Percentiles rank a stretch among this genome's conserved stretches.
phyloP scores from a whole-genome alignment of 2,797 vertebrate species.

The Darevskia nairensis region DNA sequence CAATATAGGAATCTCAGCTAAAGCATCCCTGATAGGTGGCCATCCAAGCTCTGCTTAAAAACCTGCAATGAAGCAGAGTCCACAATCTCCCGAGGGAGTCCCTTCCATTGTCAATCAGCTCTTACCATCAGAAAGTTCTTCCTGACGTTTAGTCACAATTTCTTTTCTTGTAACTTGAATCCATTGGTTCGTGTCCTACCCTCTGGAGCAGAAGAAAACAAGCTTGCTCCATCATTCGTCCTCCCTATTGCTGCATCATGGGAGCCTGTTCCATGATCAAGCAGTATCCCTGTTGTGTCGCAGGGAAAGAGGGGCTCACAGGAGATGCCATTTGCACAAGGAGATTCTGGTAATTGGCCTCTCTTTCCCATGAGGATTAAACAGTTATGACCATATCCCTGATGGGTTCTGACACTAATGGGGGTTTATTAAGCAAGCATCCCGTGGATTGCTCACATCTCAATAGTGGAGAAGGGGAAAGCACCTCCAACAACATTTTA shows the following conservation, averaged over 20 bases:
- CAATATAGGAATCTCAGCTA: too few relatives aligned
- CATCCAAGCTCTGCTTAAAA: too few relatives aligned
- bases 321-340: neutral
- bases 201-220: too few relatives aligned
- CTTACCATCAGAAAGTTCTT: too few relatives aligned
- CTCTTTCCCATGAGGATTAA: slow-evolving; percentile 9
- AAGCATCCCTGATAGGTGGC: too few relatives aligned
- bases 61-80: too few relatives aligned
- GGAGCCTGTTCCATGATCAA: neutral
- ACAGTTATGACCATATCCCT: neutral
- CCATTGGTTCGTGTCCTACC: too few relatives aligned
- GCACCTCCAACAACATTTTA: neutral
- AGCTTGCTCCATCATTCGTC: too few relatives aligned
- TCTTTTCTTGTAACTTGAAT: too few relatives aligned
- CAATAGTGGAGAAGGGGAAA: neutral
- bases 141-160: too few relatives aligned
- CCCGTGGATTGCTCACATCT: neutral
- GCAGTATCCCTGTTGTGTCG: neutral
- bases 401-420: neutral
- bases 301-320: neutral
- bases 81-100: too few relatives aligned
- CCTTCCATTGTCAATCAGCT: too few relatives aligned
- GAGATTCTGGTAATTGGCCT: neutral
- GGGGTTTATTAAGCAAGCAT: neutral
- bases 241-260: neutral